Base-by-base conservation (phyloP, 2,888 invertebrate species). In the Coecobrya sp. region DNA sequence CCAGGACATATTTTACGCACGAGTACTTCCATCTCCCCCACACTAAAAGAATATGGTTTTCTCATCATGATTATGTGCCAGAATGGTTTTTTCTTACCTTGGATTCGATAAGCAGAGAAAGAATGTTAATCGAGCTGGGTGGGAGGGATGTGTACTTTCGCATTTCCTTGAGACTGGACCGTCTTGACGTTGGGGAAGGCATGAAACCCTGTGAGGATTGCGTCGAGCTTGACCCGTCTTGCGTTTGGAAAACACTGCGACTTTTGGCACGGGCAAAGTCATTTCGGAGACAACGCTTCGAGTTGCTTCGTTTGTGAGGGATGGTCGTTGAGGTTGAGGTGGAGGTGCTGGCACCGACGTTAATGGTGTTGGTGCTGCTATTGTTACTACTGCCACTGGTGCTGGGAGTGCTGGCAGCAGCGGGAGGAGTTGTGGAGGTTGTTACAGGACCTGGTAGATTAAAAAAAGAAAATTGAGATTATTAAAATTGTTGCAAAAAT, bases 121-220 rank as follows among this genome's bases (percentile, higher is more conserved):
- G 95, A 95, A 96, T 96, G 95, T 96, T 96, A 85, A 96, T 96
- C 49, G 96, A 96, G 81, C 95, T 96, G 1, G 96, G 96, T 2
- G 96, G 96, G 81, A 96, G 95, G 0, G 96, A 96, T 22, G 96
- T 95, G 95, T 96, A 96, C 95, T 96, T 96, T 73, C 96, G 95
- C 96, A 96, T 96, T 93, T 96, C 96, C 94, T 96, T 96, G 65
- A 96, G 95, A 86, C 96, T 96, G 88, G 96, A 96, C 81, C 96
- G 94, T 45, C 96, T 93, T 94, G 96, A 95, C 16, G 95, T 94
- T 8, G 95, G 95, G 11, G 95, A 95, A 0, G 95, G 94, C 19
- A 95, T 95, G 89, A 96, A 95, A 93, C 95, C 94, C 62, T 93
- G 94, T 84, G 94, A 94, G 49, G 86, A 92, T 22, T 93, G 93